Percentiles rank a stretch among this genome's conserved stretches.
Conservation (phyloP, 2,797 vertebrate genomes). For the Enteromius treurensis region DNA sequence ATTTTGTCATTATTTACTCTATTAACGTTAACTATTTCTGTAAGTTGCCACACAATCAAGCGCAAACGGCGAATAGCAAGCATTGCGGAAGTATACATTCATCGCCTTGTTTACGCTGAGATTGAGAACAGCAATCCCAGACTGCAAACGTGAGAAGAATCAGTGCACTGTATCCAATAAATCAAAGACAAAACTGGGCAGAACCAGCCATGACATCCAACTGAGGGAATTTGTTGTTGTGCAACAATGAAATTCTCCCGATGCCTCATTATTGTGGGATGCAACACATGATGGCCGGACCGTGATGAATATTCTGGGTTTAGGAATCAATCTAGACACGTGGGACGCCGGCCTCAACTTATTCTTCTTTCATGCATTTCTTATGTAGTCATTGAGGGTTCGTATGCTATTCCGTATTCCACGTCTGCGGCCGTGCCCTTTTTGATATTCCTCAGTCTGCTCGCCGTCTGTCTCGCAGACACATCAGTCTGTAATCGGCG, state of each 20-base stretch:
- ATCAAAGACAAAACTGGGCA: conserved; percentile 46
- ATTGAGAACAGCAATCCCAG: conserved; percentile 50
- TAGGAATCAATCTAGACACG: conserved; percentile 12
- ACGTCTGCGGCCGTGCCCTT: background rate
- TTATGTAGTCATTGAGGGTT: conserved; percentile 8
- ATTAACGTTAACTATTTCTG: background rate
- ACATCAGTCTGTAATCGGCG: conserved; percentile 50
- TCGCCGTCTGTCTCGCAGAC: conserved; percentile 19
- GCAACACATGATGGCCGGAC: background rate
- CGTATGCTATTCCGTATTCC: background rate
- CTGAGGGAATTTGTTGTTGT: conserved; percentile 23
- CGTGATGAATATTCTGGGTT: conserved; percentile 41
- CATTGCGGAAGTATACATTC: conserved; percentile 45
- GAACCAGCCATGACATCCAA: conserved; percentile 26
- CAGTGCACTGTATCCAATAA: conserved; percentile 43
- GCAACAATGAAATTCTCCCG: conserved; percentile 25
- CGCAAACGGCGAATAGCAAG: background rate
- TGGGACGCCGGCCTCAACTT: background rate
- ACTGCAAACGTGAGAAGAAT: conserved; percentile 53
- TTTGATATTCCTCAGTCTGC: conserved; percentile 9
- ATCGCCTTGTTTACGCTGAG: conserved; percentile 45
- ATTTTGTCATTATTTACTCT: background rate
- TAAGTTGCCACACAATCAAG: background rate
- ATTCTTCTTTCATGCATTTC: conserved; percentile 37
- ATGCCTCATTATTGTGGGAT: conserved; percentile 39